phyloP scores from a whole-genome alignment of 2,797 vertebrate species.

The Bryconaethiops microstoma region DNA sequence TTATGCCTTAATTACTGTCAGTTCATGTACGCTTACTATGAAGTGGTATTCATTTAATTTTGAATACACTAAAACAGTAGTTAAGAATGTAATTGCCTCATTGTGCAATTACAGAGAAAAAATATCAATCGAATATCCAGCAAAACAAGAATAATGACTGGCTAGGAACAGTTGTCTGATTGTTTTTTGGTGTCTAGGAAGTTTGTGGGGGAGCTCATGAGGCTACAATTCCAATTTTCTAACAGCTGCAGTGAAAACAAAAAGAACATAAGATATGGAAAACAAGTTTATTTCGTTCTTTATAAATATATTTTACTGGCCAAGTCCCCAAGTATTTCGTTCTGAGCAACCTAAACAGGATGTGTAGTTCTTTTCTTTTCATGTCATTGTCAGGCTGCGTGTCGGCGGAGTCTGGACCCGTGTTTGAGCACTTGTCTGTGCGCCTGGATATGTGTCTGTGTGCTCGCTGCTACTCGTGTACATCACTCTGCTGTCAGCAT shows the following conservation, averaged over 20 bases:
- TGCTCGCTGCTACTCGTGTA: background rate
- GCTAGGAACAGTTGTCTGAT: too few species aligned
- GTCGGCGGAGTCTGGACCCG: constrained; percentile 1
- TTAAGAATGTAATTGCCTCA: too few species aligned
- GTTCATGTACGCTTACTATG: too few species aligned
- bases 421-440: constrained; percentile 29
- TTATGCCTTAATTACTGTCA: too few species aligned
- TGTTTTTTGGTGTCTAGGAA: too few species aligned
- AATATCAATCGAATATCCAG: too few species aligned
- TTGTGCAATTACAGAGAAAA: too few species aligned
- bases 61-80: too few species aligned
- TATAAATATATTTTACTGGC: background rate
- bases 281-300: background rate
- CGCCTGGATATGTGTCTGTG: constrained; percentile 16
- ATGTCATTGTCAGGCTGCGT: constrained; percentile 23
- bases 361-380: background rate
- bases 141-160: too few species aligned
- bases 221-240: background rate
- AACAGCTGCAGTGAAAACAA: too few species aligned
- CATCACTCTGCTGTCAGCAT: constrained; percentile 26
- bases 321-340: background rate
- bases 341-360: constrained; percentile 6
- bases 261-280: too few species aligned
- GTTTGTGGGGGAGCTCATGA: background rate
- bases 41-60: too few species aligned